Conservation (phyloP, 2,113 vertebrate species). For the Cromileptes altivelis region DNA sequence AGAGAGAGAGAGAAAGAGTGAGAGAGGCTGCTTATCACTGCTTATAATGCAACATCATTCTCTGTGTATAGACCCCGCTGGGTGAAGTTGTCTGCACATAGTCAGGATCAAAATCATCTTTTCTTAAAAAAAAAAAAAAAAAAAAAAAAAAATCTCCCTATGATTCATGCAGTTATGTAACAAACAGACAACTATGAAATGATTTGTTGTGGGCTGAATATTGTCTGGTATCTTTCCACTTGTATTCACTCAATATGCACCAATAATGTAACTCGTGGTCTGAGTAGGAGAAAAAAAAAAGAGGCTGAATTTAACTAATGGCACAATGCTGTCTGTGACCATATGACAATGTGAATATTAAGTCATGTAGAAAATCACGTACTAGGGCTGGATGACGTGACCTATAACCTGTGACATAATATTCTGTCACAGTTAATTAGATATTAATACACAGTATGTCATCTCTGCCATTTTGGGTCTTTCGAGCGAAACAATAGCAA, state of each 20-base stretch:
- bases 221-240: slow-evolving; percentile 80
- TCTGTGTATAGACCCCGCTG: slow-evolving; percentile 69
- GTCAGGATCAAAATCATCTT: slow-evolving; percentile 69
- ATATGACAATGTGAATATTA: background rate
- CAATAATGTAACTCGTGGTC: slow-evolving; percentile 54
- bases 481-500: too few relatives aligned
- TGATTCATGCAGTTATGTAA: slow-evolving; percentile 81
- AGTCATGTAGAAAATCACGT: background rate
- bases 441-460: background rate
- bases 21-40: slow-evolving; percentile 75
- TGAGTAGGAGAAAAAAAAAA: slow-evolving; percentile 19
- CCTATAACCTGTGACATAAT: slow-evolving; percentile 10
- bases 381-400: background rate
- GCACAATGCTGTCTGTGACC: slow-evolving; percentile 15
- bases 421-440: background rate
- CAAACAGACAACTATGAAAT: slow-evolving; percentile 78
- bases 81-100: slow-evolving; percentile 78
- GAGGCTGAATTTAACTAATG: slow-evolving; percentile 8
- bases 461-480: too few relatives aligned
- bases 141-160: slow-evolving; percentile 37
- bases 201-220: slow-evolving; percentile 79
- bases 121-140: slow-evolving; percentile 29
- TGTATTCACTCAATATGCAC: slow-evolving; percentile 72
- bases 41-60: slow-evolving; percentile 80
- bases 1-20: slow-evolving; percentile 58